Conservation (phyloP, 2,888 invertebrate genomes). For the Caenorhabditis sp. region DNA sequence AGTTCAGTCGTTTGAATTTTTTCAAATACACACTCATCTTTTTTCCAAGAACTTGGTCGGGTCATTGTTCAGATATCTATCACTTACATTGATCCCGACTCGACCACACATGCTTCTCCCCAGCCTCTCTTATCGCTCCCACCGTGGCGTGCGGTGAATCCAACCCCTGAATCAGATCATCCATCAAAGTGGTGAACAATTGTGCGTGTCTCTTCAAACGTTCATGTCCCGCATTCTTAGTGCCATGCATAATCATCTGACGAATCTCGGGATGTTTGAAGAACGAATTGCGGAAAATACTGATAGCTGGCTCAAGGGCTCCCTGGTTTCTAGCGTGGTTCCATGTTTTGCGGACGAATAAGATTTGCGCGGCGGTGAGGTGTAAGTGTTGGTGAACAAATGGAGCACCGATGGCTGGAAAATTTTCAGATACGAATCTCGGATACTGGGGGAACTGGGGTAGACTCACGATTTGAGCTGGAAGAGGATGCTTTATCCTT, state of each 20-base stretch:
- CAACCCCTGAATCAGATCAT: conserved; percentile 44
- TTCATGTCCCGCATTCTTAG: conserved; percentile 54
- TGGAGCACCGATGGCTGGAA: conserved; percentile 19
- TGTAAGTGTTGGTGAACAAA: conserved; percentile 34
- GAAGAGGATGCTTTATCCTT: conserved; percentile 40
- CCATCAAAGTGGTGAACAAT: conserved; percentile 51
- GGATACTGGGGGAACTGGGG: no score
- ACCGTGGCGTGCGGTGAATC: conserved; percentile 44
- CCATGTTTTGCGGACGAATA: conserved; percentile 55
- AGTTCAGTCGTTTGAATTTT: neutral
- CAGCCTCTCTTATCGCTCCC: conserved; percentile 44
- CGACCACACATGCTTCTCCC: conserved; percentile 46
- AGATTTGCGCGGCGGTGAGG: conserved; percentile 49
- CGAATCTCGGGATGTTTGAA: conserved; percentile 56
- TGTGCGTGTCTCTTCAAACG: conserved; percentile 52
- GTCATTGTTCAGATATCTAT: neutral
- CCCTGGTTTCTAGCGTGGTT: conserved; percentile 51
- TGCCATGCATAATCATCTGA: conserved; percentile 51
- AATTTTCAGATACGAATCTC: neutral
- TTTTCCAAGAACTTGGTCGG: neutral
- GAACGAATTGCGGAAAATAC: conserved; percentile 55
- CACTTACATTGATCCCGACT: conserved; percentile 42
- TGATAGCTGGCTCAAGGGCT: conserved; percentile 50
- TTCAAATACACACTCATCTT: neutral
- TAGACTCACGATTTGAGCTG: conserved; percentile 34